These are phyloP conservation scores for Oceanodroma leucorhoa DNA, from an alignment of 2,797 vertebrate species.

Conservation along the genomic window DNA sequence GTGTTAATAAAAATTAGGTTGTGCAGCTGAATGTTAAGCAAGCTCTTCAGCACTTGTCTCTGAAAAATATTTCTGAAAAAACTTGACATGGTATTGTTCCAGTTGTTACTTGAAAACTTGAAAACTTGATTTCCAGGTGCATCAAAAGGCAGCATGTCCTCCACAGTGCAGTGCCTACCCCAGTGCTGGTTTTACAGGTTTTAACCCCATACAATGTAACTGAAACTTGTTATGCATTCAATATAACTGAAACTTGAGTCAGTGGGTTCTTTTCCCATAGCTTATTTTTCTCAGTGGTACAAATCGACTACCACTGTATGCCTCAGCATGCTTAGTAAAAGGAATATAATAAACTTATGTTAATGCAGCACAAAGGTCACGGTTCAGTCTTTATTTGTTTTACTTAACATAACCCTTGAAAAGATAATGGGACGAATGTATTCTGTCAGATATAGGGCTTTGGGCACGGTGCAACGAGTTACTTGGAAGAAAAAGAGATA, in stretches of 20 bases:
- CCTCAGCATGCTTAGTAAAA: neutral
- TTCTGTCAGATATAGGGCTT: neutral
- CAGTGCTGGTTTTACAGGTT: neutral
- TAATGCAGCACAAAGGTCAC: neutral
- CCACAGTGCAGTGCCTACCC: neutral
- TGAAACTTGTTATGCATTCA: neutral
- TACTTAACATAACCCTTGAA: neutral
- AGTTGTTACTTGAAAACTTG: neutral
- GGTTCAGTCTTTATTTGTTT: neutral
- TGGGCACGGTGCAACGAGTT: neutral
- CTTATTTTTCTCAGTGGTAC: neutral
- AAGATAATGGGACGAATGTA: neutral
- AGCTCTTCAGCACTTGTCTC: neutral
- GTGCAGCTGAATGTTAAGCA: neutral
- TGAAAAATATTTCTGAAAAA: neutral
- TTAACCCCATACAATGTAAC: neutral
- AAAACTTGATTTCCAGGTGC: neutral
- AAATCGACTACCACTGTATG: neutral
- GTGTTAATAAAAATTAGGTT: neutral
- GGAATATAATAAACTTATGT: neutral
- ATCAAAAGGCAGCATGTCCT: neutral
- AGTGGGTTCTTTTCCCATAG: neutral
- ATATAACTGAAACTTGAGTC: neutral
- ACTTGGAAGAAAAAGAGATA: neutral
- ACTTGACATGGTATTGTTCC: neutral